Percentiles rank a stretch among this genome's conserved stretches.
Conservation (phyloP, 2,888 invertebrate genomes). For the Acronicta psi region DNA sequence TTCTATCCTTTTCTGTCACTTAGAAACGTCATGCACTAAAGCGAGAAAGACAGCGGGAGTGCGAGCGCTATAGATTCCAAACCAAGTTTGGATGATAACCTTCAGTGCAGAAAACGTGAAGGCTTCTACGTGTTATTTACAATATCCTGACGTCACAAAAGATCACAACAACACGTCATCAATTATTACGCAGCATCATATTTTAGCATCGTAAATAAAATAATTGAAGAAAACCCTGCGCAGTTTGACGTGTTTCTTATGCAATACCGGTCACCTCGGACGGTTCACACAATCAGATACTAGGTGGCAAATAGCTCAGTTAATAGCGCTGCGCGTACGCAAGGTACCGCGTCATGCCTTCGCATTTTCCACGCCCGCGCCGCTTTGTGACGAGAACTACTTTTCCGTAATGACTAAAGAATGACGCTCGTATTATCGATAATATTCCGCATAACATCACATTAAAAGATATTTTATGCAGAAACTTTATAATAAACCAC, state of each 20-base stretch:
- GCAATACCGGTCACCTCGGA: constrained; percentile 12
- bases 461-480: constrained; percentile 13
- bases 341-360: constrained; percentile 28
- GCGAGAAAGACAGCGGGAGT: too few species aligned
- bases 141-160: not conserved
- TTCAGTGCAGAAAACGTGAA: too few species aligned
- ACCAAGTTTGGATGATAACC: too few species aligned
- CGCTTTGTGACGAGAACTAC: constrained; percentile 33
- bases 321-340: constrained; percentile 14
- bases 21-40: too few species aligned
- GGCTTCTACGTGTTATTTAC: too few species aligned
- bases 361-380: constrained; percentile 20
- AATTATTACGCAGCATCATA: not conserved
- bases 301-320: constrained; percentile 21
- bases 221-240: constrained; percentile 9
- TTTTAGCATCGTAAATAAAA: not conserved
- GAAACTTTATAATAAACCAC: constrained; percentile 1
- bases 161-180: constrained; percentile 24
- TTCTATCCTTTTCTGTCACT: too few species aligned
- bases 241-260: constrained; percentile 14
- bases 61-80: too few species aligned
- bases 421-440: constrained; percentile 28
- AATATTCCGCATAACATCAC: constrained; percentile 13
- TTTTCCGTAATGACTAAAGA: constrained; percentile 21
- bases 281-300: constrained; percentile 22